Evolutionary conservation across 2,888 invertebrate species (phyloP).

Genomic region (Dasypolia templi): DNA sequence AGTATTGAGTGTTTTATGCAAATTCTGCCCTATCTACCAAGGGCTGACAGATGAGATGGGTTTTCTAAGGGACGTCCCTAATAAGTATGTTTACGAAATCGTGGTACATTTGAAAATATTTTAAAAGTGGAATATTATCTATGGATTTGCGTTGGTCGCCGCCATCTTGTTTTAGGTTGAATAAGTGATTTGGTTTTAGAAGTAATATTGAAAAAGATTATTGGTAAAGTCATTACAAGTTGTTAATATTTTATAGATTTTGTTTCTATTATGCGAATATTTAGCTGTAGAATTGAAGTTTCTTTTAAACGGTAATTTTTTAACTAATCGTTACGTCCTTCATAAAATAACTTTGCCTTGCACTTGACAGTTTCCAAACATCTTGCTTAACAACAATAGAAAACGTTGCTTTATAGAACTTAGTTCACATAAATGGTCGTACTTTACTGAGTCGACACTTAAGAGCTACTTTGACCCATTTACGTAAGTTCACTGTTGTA

Average conservation of each 20-base stretch:
- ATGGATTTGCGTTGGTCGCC: conserved; percentile 14
- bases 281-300: neutral
- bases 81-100: conserved; percentile 57
- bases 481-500: conserved; percentile 56
- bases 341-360: neutral
- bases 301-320: neutral
- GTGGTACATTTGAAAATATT: conserved; percentile 59
- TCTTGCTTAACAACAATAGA: conserved; percentile 11
- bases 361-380: conserved; percentile 2
- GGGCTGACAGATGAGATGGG: conserved; percentile 67
- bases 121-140: conserved; percentile 40
- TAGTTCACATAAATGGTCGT: conserved; percentile 42
- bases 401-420: conserved; percentile 17
- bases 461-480: conserved; percentile 53
- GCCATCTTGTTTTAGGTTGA: conserved; percentile 44
- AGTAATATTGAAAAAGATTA: conserved; percentile 19
- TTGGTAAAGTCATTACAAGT: neutral
- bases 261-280: neutral
- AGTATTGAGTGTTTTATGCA: conserved; percentile 73
- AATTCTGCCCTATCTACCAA: conserved; percentile 69
- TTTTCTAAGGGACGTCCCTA: conserved; percentile 56
- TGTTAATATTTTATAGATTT: conserved; percentile 24
- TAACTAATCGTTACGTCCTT: neutral
- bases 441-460: conserved; percentile 51
- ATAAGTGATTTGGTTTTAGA: conserved; percentile 26